These are phyloP conservation scores for Sebastes cheni DNA, from an alignment of 2,797 vertebrate genomes.

Conservation along the genomic window DNA sequence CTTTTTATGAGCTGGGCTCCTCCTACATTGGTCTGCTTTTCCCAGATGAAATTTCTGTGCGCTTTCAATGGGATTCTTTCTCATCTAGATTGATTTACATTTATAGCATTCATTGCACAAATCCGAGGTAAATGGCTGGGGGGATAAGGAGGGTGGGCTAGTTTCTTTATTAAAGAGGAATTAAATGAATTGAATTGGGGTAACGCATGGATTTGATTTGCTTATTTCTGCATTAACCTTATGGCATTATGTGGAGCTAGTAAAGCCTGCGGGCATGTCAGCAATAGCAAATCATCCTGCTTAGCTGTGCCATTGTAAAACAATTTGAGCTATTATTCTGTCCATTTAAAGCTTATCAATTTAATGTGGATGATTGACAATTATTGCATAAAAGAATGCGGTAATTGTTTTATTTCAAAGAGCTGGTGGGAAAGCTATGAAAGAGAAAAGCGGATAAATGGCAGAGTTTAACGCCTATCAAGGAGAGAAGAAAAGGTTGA, in stretches of 20 bases:
- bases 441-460: constrained; percentile 61
- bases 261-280: constrained; percentile 78
- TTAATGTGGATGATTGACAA: constrained; percentile 83
- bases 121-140: constrained; percentile 77
- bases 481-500: neutral
- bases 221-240: constrained; percentile 87
- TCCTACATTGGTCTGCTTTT: constrained; percentile 74
- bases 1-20: constrained; percentile 83
- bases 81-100: constrained; percentile 91
- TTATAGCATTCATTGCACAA: constrained; percentile 89
- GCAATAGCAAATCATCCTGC: constrained; percentile 73
- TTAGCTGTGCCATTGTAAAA: constrained; percentile 76
- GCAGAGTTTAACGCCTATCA: constrained; percentile 38
- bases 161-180: constrained; percentile 89
- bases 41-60: constrained; percentile 83
- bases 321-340: constrained; percentile 74
- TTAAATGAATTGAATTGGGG: constrained; percentile 90
- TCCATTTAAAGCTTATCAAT: constrained; percentile 81
- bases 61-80: constrained; percentile 86
- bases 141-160: constrained; percentile 79
- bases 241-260: constrained; percentile 74
- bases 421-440: constrained; percentile 72
- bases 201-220: constrained; percentile 89
- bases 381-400: constrained; percentile 81
- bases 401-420: constrained; percentile 79